Percentiles rank a stretch among this genome's conserved stretches.
These are phyloP conservation scores for Zygogramma bicolorata DNA, from an alignment of 2,888 invertebrate species.

Conservation along the genomic window DNA sequence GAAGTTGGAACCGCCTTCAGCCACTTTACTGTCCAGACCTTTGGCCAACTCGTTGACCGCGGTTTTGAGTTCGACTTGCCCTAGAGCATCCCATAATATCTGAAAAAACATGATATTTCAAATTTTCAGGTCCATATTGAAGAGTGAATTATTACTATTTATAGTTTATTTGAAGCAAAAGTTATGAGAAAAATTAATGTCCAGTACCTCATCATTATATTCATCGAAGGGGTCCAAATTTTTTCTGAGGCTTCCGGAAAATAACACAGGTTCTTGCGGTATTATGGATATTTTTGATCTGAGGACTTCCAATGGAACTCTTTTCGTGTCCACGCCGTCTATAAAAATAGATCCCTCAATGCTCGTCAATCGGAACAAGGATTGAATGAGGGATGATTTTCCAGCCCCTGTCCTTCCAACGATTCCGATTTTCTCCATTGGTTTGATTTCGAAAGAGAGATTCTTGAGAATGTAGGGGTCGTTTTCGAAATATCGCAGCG, in stretches of 20 bases:
- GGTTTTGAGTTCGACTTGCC: constrained; percentile 82
- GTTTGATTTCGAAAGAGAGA: constrained; percentile 75
- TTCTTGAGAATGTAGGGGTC: constrained; percentile 81
- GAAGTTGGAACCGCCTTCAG: constrained; percentile 74
- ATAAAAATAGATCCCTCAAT: constrained; percentile 81
- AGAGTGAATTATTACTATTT: too few relatives aligned
- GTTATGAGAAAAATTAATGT: too few relatives aligned
- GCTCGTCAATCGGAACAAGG: constrained; percentile 84
- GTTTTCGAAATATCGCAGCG: constrained; percentile 77
- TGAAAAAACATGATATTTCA: too few relatives aligned
- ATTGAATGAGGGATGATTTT: constrained; percentile 84
- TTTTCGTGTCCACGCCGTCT: constrained; percentile 77
- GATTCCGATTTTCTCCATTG: constrained; percentile 71
- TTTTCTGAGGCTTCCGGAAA: constrained; percentile 82
- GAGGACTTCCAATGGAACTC: constrained; percentile 80
- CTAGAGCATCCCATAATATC: constrained; percentile 83
- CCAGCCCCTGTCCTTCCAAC: constrained; percentile 65
- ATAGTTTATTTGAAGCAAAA: too few relatives aligned
- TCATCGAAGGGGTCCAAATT: constrained; percentile 87
- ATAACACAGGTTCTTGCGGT: constrained; percentile 86
- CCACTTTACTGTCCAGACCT: constrained; percentile 75
- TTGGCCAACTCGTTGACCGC: constrained; percentile 67
- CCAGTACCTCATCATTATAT: constrained; percentile 73
- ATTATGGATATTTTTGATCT: constrained; percentile 86
- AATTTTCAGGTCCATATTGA: too few relatives aligned